Evolutionary conservation across 2,797 vertebrate species (phyloP).

Genomic region (Microctenopoma steveboyesi): DNA sequence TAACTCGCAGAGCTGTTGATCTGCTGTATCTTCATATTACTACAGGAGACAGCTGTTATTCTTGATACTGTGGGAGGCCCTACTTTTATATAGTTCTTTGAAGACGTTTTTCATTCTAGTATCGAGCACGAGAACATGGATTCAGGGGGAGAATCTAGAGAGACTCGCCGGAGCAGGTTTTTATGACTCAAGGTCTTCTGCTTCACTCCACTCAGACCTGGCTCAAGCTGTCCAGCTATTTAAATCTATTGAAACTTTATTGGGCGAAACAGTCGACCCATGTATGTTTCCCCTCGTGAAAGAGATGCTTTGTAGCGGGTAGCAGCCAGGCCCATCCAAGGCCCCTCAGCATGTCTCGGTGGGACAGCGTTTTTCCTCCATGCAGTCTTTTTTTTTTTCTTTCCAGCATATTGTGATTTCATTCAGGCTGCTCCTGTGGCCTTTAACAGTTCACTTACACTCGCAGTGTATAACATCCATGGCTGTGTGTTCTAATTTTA

Average conservation of each 20-base stretch:
- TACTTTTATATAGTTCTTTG: conserved; percentile 26
- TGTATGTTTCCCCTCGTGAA: conserved; percentile 78
- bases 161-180: conserved; percentile 22
- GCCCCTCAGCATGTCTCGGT: conserved; percentile 63
- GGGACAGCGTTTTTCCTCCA: conserved; percentile 54
- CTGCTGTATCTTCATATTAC: neutral
- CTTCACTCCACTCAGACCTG: conserved; percentile 45
- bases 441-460: conserved; percentile 96
- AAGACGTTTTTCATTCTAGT: conserved; percentile 24
- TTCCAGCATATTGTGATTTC: conserved; percentile 92
- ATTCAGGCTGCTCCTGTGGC: conserved; percentile 91
- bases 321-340: conserved; percentile 58
- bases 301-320: conserved; percentile 78
- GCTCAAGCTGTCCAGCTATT: conserved; percentile 70
- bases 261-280: conserved; percentile 67
- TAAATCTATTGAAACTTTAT: conserved; percentile 87
- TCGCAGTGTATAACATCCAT: conserved; percentile 86
- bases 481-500: conserved; percentile 75
- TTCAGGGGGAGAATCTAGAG: conserved; percentile 31
- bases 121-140: conserved; percentile 19
- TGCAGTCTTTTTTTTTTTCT: conserved; percentile 63
- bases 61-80: neutral
- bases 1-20: conserved; percentile 6
- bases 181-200: conserved; percentile 53
- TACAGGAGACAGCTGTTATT: neutral